Base-by-base conservation (phyloP, 2,888 invertebrate species). In the Tetanocera ferruginea region DNA sequence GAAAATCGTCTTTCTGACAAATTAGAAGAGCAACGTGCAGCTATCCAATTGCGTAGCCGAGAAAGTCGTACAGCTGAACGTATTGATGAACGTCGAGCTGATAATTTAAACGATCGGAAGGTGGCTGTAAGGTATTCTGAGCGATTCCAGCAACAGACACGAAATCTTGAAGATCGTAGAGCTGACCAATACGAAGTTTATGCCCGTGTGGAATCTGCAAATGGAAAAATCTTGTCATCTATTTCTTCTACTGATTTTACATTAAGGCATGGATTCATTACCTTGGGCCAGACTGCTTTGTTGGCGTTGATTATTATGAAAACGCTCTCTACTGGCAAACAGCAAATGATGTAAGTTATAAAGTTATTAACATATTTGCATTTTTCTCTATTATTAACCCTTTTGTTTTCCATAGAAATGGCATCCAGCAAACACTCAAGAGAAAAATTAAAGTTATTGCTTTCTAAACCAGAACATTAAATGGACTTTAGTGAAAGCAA, bases 261-360 rank as follows among this genome's bases (percentile, higher is more conserved):
- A 9, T 43, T 57, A 8, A 81, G 80, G 19, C 80, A 80, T 6
- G 73, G 72, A 62, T 79, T 79, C 14, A 43, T 84, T 19, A 31
- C 78, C n/a, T 25, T 82, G 2, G 79, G 80, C 6, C 84, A 85
- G 72, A 81, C 78, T 9, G 69, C 75, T 19, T 51, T 85, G 3
- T 70, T 85, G n/a, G 82, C 82, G 2, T 76, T 81, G 55, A 74
- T 83, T 19, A 37, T 81, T 17, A 69, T 83, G 31, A 83, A 82
- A 78, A 80, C 83, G 6, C 55, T 84, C 0, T 80, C 71, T 69
- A 78, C 78, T 5, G 80, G 82, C n/a, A 77, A 76, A 5, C 28
- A 64, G 11, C 78, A 83, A 17, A 74, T 81, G 4, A 78, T 82
- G 84, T 85, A 80, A 76, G 82, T 77, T 64, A 37, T 52, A 66